Base-by-base conservation (phyloP, 2,888 invertebrate species). In the Spisula solida region DNA sequence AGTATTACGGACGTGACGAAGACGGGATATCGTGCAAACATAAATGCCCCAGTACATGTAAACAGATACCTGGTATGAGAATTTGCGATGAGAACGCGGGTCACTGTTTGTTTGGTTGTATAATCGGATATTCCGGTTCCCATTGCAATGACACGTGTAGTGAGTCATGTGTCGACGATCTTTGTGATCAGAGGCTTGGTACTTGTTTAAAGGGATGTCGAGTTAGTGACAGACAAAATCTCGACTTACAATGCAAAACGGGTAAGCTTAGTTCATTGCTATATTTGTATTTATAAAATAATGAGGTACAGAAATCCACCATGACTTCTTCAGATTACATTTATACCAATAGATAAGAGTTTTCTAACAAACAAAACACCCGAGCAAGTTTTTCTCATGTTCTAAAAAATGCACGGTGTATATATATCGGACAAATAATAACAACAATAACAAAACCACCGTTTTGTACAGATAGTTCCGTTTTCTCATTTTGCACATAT, bases 61-160 rank as follows among this genome's bases (percentile, higher is more conserved):
- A 51, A 4, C 60, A 66, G 25, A 66, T 8, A 66, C 25, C 60
- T 66, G 60, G 25, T 81, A 55, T 55, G 16, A 48, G 48, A 18
- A 51, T 14, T 14, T 81, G 81, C 55, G 31, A n/a, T 20, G 16
- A 12, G 10, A 25, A 18, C 12, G 14, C 29, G 4, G 81, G 81
- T 18, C 48, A 81, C 12, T 81, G 81, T 29, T 18, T 41, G 29
- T 51, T 29, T 10, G 81, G 81, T 12, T 81, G 81, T 29, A 55
- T 0, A 29, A 25, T 0, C 29, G 81, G 81, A 10, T 81, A 51
- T 31, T 55, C 10, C 29, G 81, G 81, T 20, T 6, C 12, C 10
- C 34, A 31, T 0, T 81, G 81, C n/a, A 81, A 60, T 41, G 18
- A 56, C 20, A 81, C 81, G 60, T 81, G 81, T 18, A 81, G 81